A percentile compares a stretch with the other conserved stretches of the same genome.
Conservation (phyloP, 1,140 invertebrate genomes). For the Glomeris maerens region DNA sequence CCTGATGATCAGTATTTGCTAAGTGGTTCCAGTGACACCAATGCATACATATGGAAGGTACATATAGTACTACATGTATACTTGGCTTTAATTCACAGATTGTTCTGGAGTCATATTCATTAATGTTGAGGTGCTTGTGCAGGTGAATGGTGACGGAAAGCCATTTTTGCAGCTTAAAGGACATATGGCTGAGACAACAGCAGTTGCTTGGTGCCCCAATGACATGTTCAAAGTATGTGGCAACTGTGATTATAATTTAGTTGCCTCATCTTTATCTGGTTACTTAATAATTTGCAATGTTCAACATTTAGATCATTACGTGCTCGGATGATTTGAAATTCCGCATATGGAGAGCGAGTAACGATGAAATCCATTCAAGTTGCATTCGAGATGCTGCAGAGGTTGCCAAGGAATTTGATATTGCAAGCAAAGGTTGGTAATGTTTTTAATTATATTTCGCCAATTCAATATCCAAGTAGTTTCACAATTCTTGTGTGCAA, state of each 20-base stretch:
- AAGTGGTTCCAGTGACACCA: constrained; percentile 67
- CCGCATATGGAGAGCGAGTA: constrained; percentile 51
- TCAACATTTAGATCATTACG: constrained; percentile 45
- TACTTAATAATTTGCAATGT: neutral
- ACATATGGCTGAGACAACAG: constrained; percentile 66
- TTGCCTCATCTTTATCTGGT: constrained; percentile 1
- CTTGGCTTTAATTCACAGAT: constrained; percentile 1
- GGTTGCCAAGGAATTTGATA: neutral
- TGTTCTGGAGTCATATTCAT: neutral
- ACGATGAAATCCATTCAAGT: constrained; percentile 17
- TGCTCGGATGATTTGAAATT: constrained; percentile 63
- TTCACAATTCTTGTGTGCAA: neutral
- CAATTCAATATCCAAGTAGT: neutral
- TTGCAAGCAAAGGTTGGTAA: neutral
- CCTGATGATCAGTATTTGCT: constrained; percentile 60
- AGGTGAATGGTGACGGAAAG: constrained; percentile 14
- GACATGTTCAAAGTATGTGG: constrained; percentile 34
- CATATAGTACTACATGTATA: constrained; percentile 1
- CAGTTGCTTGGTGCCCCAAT: constrained; percentile 55
- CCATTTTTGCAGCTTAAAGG: constrained; percentile 52
- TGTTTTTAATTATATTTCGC: neutral
- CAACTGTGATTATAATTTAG: neutral
- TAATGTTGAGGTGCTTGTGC: neutral
- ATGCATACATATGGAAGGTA: constrained; percentile 66
- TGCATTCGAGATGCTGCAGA: neutral